Evolutionary conservation across 2,888 invertebrate genomes (phyloP), one percentile per base, ranked within the genome.

Genomic region (Nomada goodeniana): DNA sequence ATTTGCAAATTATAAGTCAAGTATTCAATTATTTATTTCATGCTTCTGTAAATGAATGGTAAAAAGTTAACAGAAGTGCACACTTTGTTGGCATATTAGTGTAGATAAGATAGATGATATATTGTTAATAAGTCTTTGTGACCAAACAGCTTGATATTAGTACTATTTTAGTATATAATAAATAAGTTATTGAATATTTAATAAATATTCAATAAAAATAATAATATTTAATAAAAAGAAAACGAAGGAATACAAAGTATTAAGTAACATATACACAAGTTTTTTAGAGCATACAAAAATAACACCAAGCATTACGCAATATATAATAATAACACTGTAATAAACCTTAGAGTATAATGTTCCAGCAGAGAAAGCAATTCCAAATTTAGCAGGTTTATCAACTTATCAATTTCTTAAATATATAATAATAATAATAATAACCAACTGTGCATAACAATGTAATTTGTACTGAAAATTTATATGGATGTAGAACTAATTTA

Each of bases 221-320:
- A n/a, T n/a, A 76, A 71, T 63, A 74, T 82, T 84, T 61, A 23
- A 50, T 50, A 5, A 65, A 68, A 20, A n/a, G 11, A 50, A 63
- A 70, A 68, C 67, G 50, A 67, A 75, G 13, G 20, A 52, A 50
- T 50, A 55, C 47, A 20, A 81, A 79, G 36, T 74, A 76, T 76
- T 71, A 72, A 82, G 57, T 78, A 72, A 86, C 23, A 63, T 79
- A 69, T 75, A 87, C 47, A 83, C 77, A 81, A 82, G 75, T 80
- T 80, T 85, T 82, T 60, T 82, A 86, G 65, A 80, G 59, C 72
- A 81, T 84, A 84, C 88, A 85, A 76, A 76, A 80, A 84, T 86
- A 87, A 90, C 89, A 90, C 90, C 90, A 90, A 90, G 74, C 82
- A 83, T 89, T 70, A 85, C 72, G 89, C 89, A 89, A 89, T 90